Percentiles rank a stretch among this genome's conserved stretches.
These are phyloP conservation scores for Lindbergichthys nudifrons DNA, from an alignment of 2,797 vertebrate genomes.

Conservation along the genomic window DNA sequence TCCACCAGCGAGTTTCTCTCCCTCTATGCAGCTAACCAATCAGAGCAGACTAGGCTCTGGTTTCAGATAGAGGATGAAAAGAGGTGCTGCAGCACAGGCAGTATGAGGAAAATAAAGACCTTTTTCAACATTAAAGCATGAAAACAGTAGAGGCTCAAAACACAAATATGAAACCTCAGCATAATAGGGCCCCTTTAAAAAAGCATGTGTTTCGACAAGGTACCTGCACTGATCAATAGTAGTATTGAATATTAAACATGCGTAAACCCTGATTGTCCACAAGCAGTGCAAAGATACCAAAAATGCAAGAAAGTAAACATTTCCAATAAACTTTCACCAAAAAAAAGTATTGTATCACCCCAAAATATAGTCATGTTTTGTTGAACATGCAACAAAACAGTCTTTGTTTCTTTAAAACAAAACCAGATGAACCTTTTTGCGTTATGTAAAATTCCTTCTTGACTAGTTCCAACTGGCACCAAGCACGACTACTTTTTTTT, in stretches of 20 bases:
- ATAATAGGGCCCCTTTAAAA: not conserved
- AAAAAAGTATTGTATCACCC: not conserved
- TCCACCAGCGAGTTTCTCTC: too few species aligned
- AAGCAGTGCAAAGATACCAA: not conserved
- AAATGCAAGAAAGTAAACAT: not conserved
- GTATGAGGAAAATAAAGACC: too few species aligned
- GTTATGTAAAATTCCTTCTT: constrained; percentile 34
- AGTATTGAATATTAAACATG: not conserved
- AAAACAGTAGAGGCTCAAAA: too few species aligned
- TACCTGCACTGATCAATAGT: not conserved
- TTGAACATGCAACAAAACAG: not conserved
- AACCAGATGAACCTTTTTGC: not conserved
- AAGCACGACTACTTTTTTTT: constrained; percentile 32
- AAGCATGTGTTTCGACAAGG: constrained; percentile 13
- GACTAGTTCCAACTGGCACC: constrained; percentile 45
- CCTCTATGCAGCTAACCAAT: too few species aligned
- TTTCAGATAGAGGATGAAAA: too few species aligned
- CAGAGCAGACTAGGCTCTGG: too few species aligned
- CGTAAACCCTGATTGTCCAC: not conserved
- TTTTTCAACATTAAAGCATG: too few species aligned
- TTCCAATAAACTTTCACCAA: not conserved
- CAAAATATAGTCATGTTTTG: not conserved
- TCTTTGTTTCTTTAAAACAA: constrained; percentile 11
- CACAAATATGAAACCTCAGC: too few species aligned
- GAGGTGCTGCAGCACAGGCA: too few species aligned